Base-by-base conservation (phyloP, 2,113 vertebrate genomes). In the Mus pahari region DNA sequence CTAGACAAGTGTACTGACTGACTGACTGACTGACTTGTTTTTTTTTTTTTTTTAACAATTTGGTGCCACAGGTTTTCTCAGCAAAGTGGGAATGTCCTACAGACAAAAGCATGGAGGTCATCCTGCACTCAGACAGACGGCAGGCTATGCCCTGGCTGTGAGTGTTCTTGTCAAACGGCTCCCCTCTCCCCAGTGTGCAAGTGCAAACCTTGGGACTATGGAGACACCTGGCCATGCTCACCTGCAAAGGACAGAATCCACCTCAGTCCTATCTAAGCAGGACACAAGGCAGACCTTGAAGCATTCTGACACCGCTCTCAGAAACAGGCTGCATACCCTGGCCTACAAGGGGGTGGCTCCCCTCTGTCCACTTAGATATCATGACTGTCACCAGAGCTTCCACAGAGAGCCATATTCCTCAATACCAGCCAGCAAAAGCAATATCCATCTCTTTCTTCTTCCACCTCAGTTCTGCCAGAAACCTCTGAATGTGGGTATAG, bases 401-500 rank as follows among this genome's bases (percentile, higher is more conserved):
- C 75, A 28, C 1, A 58, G 50, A 86, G 42, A 79, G 48, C 48
- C 10, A 13, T 50, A 6, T 2, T 42, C 31, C 1, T 53, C 7
- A 4, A 33, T 10, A 2, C 7, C 11, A 60, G 19, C 66, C 62
- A 20, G 39, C 14, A 39, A 42, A 39, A 77, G 17, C 19, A 36
- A 31, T 17, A 45, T 14, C 13, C 9, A 28, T 53, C 14, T 31
- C 14, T n/a, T 11, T 1, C 19, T 16, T 20, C 62, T 39, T 7
- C 53, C 22, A 48, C 36, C 84, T 9, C 1, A 8, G 0, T 4
- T 1, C 84, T 74, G 39, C 2, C 1, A 33, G 45, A 19, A 4
- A 7, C 58, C n/a, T n/a, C 50, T 17, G 58, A 26, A 12, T 42
- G 26, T 0, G 8, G 31, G 8, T 22, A 14, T 1, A 42, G 0